Conservation (phyloP, 2,113 vertebrate genomes). For the Puffinus mauretanicus region DNA sequence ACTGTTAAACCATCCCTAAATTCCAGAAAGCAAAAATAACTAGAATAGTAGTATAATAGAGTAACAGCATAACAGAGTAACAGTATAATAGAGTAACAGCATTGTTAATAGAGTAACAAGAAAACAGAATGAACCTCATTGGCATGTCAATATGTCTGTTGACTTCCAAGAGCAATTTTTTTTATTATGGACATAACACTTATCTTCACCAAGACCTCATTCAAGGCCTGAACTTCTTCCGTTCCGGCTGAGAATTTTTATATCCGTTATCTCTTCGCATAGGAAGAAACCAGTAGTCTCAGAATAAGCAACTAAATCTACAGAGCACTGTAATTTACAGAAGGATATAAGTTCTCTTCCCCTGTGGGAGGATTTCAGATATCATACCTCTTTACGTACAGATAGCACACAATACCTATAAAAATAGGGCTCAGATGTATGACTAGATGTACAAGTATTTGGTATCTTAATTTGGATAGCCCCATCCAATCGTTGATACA, state of each 20-base stretch:
- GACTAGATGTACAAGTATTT: background rate
- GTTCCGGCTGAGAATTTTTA: background rate
- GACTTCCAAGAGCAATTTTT: background rate
- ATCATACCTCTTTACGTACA: background rate
- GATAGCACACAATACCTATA: background rate
- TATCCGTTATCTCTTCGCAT: background rate
- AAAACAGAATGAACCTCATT: background rate
- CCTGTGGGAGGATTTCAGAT: background rate
- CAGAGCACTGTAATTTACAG: background rate
- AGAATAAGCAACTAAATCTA: background rate
- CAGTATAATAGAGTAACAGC: background rate
- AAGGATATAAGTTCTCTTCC: background rate
- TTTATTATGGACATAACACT: background rate
- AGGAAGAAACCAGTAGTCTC: background rate
- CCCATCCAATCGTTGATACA: background rate
- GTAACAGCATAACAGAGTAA: background rate
- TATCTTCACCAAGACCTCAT: background rate
- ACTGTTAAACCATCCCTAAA: background rate
- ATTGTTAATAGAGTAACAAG: too few relatives aligned
- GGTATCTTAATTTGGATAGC: background rate
- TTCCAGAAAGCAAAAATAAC: background rate
- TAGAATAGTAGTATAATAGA: background rate
- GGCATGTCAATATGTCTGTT: background rate
- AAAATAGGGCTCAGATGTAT: background rate
- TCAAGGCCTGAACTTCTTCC: background rate